Evolutionary conservation across 2,797 vertebrate species (phyloP).

Genomic region (Calcarius lapponicus): DNA sequence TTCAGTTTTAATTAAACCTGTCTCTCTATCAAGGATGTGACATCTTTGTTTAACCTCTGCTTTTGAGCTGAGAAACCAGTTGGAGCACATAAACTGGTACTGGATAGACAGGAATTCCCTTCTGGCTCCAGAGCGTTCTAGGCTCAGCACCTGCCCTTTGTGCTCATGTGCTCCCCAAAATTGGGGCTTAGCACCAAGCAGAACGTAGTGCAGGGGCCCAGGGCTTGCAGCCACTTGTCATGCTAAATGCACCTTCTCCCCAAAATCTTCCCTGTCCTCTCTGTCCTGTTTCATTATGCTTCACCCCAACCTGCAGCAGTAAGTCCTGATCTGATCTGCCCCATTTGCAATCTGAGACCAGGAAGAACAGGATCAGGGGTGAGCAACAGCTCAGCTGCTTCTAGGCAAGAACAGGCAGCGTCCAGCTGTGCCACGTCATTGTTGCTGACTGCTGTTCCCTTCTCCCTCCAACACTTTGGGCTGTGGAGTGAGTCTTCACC

Average conservation of each 20-base stretch:
- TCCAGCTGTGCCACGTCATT: not conserved
- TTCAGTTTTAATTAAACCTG: slow-evolving; percentile 27
- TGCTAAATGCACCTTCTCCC: not conserved
- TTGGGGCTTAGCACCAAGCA: not conserved
- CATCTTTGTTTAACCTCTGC: not conserved
- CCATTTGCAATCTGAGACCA: not conserved
- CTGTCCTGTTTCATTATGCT: not conserved
- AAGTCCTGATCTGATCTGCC: not conserved
- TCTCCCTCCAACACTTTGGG: not conserved
- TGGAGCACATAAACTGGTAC: not conserved
- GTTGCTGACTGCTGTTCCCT: not conserved
- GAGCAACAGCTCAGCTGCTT: not conserved
- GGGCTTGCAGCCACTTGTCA: not conserved
- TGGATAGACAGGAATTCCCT: not conserved
- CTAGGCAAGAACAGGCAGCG: not conserved
- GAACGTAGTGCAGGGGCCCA: not conserved
- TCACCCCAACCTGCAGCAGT: not conserved
- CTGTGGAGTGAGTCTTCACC: not conserved
- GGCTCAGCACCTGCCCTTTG: not conserved
- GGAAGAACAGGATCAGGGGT: not conserved
- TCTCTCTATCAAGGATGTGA: not conserved
- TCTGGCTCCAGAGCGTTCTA: not conserved
- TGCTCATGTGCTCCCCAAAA: not conserved
- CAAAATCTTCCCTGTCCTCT: not conserved
- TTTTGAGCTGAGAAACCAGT: not conserved